These are phyloP conservation scores for Megaceryle torquata DNA, from an alignment of 2,113 vertebrate genomes.

Conservation along the genomic window DNA sequence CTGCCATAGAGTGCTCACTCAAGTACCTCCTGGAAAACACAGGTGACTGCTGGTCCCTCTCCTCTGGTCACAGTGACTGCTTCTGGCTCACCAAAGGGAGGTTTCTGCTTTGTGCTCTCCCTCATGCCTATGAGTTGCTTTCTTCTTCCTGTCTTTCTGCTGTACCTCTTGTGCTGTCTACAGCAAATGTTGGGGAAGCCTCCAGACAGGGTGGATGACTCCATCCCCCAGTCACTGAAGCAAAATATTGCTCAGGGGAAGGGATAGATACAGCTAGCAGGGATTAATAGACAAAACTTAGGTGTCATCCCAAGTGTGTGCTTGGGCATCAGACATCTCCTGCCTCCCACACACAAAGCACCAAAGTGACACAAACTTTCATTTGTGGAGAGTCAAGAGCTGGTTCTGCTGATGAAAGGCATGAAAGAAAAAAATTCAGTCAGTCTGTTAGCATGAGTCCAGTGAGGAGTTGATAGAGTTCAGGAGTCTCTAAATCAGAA, in stretches of 20 bases:
- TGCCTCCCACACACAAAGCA: neutral
- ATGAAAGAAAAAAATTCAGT: neutral
- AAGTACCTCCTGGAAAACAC: constrained; percentile 90
- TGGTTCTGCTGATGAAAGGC: neutral
- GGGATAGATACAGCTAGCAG: neutral
- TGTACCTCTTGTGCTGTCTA: neutral
- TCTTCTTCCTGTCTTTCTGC: neutral
- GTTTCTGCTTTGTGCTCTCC: neutral
- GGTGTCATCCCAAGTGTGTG: neutral
- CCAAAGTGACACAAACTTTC: neutral
- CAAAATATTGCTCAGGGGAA: neutral
- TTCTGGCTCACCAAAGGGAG: neutral
- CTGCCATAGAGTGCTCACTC: constrained; percentile 84
- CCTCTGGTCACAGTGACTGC: neutral
- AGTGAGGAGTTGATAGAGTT: neutral
- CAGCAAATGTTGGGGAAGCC: neutral
- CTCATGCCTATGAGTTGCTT: neutral
- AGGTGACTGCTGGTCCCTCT: constrained; percentile 67
- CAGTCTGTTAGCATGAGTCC: neutral
- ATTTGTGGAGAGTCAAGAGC: neutral
- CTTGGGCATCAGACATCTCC: neutral
- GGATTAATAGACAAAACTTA: neutral
- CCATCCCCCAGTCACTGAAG: neutral
- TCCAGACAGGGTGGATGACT: neutral
- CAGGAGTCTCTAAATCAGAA: neutral